These are phyloP conservation scores for Eubasilissa regina DNA, from an alignment of 1,140 invertebrate genomes.

Conservation along the genomic window DNA sequence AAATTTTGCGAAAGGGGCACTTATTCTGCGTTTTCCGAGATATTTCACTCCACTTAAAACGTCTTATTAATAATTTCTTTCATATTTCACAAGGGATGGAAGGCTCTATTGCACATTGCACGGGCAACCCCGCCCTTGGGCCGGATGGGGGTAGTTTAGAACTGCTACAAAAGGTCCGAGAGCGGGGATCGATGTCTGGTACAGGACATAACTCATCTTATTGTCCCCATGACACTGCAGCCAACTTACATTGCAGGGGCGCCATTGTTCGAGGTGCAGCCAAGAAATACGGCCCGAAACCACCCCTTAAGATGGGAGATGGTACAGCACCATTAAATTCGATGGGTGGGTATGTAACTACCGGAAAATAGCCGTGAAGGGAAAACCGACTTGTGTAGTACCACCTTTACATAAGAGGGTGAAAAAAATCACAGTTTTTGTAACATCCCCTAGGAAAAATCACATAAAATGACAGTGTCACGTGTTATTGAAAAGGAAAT, in stretches of 20 bases:
- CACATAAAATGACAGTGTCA: constrained; percentile 14
- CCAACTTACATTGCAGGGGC: constrained; percentile 23
- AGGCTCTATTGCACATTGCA: constrained; percentile 40
- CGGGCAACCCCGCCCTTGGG: not conserved
- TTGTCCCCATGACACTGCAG: constrained; percentile 37
- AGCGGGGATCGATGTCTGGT: constrained; percentile 15
- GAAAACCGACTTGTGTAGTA: constrained; percentile 10
- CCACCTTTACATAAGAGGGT: constrained; percentile 9
- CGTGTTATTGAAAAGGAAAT: constrained; percentile 31
- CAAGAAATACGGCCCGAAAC: constrained; percentile 31
- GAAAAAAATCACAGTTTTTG: constrained; percentile 23
- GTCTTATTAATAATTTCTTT: constrained; percentile 47
- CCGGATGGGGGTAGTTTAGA: constrained; percentile 1
- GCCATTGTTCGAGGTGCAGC: constrained; percentile 37
- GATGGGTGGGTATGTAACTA: constrained; percentile 33
- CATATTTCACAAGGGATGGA: constrained; percentile 37
- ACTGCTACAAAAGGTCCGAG: constrained; percentile 34
- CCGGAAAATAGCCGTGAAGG: constrained; percentile 33
- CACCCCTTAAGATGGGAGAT: constrained; percentile 10
- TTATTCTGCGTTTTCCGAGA: not conserved
- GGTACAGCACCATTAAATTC: constrained; percentile 29
- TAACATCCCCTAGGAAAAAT: constrained; percentile 17
- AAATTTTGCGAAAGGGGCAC: too few relatives aligned
- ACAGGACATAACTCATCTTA: constrained; percentile 39
- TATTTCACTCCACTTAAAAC: constrained; percentile 26